Conservation (phyloP, 1,140 invertebrate species). For the Muscidifurax raptorellus region DNA sequence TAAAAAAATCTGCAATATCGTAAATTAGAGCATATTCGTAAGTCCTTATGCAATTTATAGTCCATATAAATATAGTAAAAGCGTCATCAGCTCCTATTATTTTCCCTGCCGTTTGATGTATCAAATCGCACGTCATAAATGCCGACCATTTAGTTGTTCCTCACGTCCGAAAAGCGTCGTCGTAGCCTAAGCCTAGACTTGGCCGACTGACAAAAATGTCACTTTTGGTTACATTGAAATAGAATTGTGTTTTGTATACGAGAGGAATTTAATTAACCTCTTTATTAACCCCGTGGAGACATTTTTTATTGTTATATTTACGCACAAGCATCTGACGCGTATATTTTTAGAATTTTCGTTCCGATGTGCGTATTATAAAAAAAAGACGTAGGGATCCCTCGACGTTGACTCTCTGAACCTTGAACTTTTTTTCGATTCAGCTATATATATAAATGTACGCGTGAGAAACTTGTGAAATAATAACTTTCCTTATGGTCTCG, state of each 20-base stretch:
- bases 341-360: conserved; percentile 8
- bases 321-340: neutral
- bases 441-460: neutral
- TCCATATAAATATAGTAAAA: too few relatives aligned
- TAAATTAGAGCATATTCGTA: too few relatives aligned
- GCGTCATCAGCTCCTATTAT: neutral
- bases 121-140: neutral
- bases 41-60: too few relatives aligned
- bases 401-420: neutral
- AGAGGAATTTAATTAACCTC: conserved; percentile 8
- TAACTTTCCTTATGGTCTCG: neutral
- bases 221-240: neutral
- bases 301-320: neutral
- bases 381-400: neutral
- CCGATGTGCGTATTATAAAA: neutral
- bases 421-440: neutral
- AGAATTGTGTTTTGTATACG: neutral
- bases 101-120: neutral
- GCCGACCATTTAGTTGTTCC: neutral
- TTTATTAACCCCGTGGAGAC: neutral
- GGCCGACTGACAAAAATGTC: neutral
- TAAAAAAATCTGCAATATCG: too few relatives aligned
- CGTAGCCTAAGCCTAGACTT: neutral
- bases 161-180: neutral
- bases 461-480: neutral